Conservation (phyloP, 1,140 invertebrate genomes). For the Fopius arisanus region DNA sequence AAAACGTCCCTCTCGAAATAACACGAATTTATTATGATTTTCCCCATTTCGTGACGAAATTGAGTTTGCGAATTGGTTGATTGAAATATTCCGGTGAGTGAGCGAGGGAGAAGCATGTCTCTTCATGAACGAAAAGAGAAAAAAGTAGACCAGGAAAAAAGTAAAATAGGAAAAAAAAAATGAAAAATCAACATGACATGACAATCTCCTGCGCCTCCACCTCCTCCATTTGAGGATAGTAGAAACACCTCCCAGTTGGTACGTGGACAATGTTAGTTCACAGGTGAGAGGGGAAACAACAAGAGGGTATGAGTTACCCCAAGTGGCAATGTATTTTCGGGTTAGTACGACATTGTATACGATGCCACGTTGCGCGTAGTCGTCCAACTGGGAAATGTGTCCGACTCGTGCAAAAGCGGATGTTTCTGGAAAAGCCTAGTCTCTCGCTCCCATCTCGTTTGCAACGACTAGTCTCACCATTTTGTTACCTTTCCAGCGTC, state of each 20-base stretch:
- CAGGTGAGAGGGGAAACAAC: neutral
- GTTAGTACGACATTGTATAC: conserved; percentile 11
- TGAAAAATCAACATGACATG: neutral
- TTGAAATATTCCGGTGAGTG: no score
- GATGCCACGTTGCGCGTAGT: conserved; percentile 14
- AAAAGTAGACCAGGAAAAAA: no score
- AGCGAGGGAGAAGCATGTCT: no score
- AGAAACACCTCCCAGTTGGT: conserved; percentile 1
- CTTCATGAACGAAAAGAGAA: no score
- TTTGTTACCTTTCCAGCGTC: conserved; percentile 15
- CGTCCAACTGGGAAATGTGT: conserved; percentile 35
- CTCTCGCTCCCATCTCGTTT: neutral
- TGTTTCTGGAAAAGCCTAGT: conserved; percentile 13
- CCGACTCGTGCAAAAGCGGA: conserved; percentile 22
- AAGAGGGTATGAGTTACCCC: neutral
- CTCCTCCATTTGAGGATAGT: neutral
- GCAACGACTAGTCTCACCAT: conserved; percentile 22
- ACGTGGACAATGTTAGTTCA: conserved; percentile 2
- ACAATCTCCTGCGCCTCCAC: neutral
- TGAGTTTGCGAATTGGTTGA: no score
- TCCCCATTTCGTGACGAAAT: no score
- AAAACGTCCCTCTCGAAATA: no score
- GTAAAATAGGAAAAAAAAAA: neutral
- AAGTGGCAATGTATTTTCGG: conserved; percentile 13
- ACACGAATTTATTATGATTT: no score